Evolutionary conservation across 2,797 vertebrate genomes (phyloP), one percentile per base, ranked within the genome.

Genomic region (Alectoris magna): DNA sequence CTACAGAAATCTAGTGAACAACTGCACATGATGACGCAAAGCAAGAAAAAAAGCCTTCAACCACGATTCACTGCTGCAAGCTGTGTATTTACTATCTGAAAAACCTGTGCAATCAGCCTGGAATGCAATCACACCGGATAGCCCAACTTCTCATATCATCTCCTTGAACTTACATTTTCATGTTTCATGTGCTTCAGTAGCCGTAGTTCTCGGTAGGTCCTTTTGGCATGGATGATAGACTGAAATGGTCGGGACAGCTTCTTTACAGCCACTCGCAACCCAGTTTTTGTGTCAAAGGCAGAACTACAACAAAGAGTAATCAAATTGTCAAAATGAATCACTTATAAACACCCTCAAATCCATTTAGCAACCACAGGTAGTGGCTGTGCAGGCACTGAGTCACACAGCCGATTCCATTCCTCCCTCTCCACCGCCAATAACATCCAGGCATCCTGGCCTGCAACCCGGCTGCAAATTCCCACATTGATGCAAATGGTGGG

Each of bases 111-210:
- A 70, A 7, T 38, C 31, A 69, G 55, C 10, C 31, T 55, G 22
- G 7, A 51, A 55, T 8, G 19, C 46, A 78, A 6, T 24, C 24
- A 7, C 9, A 62, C 2, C 2, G 39, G 51, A 22, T 0, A 11
- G 49, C 3, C 16, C 66, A 38, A 2, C 6, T 58, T 49, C 27
- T 56, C n/a, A 10, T 1, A 72, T 4, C 41, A n/a, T 15, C 63
- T 44, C 34, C 59, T 72, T 21, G 41, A 75, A 98, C 99, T 99
- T 93, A 99, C 99, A 18, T 99, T 99, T 97, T 99, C 99, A 1
- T 99, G 99, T 91, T 99, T 99, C 99, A 99, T 99, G 96, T 99
- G 99, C 95, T 99, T 99, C 62, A 99, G 98, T 43, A 99, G 98
- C 69, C 99, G 98, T 49, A 99, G 97, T 92, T 99, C 99, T 92